Evolutionary conservation across 2,888 invertebrate genomes (phyloP).

Genomic region (Ormyrus nitidulus): DNA sequence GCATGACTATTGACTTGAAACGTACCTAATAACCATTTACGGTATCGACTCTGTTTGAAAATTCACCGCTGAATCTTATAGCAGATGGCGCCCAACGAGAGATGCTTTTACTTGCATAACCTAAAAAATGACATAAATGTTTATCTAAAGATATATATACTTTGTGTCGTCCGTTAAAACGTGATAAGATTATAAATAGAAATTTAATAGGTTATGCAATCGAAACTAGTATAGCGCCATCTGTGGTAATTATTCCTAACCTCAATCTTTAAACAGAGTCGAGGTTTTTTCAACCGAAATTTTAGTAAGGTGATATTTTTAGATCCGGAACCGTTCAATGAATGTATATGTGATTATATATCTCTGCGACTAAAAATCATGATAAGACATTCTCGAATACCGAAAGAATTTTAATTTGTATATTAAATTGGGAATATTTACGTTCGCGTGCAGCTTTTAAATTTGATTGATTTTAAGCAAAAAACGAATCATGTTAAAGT

Average conservation of each 20-base stretch:
- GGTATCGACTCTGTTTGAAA: constrained; percentile 38
- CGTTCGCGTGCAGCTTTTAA: constrained; percentile 1
- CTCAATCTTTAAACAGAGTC: constrained; percentile 25
- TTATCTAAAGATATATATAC: constrained; percentile 33
- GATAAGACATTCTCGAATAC: constrained; percentile 19
- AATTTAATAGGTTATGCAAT: constrained; percentile 29
- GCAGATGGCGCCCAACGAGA: constrained; percentile 24
- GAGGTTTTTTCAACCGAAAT: constrained; percentile 45
- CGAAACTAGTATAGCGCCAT: constrained; percentile 21
- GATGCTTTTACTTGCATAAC: constrained; percentile 13
- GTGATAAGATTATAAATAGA: constrained; percentile 24
- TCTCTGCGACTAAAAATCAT: neutral
- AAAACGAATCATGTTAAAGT: neutral
- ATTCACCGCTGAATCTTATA: neutral
- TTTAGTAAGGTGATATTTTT: constrained; percentile 51
- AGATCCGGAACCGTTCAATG: constrained; percentile 56
- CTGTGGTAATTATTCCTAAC: constrained; percentile 15
- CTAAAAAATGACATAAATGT: constrained; percentile 40
- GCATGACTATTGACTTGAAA: constrained; percentile 44
- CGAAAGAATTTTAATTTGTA: constrained; percentile 27
- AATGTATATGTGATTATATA: constrained; percentile 55
- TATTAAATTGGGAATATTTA: constrained; percentile 23
- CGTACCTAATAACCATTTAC: constrained; percentile 36
- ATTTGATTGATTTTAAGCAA: neutral
- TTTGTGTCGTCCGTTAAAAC: constrained; percentile 10